Conservation (phyloP, 1,140 invertebrate genomes). For the Probaryconus sp. region DNA sequence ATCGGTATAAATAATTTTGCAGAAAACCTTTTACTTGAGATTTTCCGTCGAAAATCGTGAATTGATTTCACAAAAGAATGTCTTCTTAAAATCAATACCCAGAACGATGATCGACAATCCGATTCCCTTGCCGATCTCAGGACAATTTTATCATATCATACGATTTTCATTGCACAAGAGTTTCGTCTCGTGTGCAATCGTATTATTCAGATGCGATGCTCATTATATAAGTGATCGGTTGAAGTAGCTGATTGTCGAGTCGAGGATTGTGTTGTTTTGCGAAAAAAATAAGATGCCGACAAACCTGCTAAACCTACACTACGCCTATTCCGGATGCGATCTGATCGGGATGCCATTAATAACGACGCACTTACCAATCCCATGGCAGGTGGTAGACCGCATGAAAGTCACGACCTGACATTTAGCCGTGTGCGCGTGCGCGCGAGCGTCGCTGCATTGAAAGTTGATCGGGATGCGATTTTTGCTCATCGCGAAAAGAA, state of each 20-base stretch:
- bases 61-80: too few species aligned
- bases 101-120: too few species aligned
- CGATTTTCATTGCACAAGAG: slow-evolving; percentile 37
- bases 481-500: slow-evolving; percentile 57
- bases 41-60: too few species aligned
- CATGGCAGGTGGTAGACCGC: slow-evolving; percentile 74
- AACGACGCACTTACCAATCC: slow-evolving; percentile 75
- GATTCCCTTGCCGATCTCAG: too few species aligned
- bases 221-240: slow-evolving; percentile 57
- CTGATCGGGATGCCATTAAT: slow-evolving; percentile 74
- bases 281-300: slow-evolving; percentile 51
- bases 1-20: too few species aligned
- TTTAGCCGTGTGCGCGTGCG: slow-evolving; percentile 67
- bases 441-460: slow-evolving; percentile 61
- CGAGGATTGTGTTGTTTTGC: slow-evolving; percentile 17
- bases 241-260: slow-evolving; percentile 54
- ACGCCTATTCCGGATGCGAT: slow-evolving; percentile 74
- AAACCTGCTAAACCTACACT: slow-evolving; percentile 69
- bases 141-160: slow-evolving; percentile 2
- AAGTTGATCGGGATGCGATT: slow-evolving; percentile 70
- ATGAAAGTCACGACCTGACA: slow-evolving; percentile 76
- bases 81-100: too few species aligned
- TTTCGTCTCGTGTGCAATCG: slow-evolving; percentile 44
- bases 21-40: too few species aligned
- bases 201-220: slow-evolving; percentile 53